A percentile compares a stretch with the other conserved stretches of the same genome.
Conservation (phyloP, 2,797 vertebrate genomes). For the Epinephelus coioides region DNA sequence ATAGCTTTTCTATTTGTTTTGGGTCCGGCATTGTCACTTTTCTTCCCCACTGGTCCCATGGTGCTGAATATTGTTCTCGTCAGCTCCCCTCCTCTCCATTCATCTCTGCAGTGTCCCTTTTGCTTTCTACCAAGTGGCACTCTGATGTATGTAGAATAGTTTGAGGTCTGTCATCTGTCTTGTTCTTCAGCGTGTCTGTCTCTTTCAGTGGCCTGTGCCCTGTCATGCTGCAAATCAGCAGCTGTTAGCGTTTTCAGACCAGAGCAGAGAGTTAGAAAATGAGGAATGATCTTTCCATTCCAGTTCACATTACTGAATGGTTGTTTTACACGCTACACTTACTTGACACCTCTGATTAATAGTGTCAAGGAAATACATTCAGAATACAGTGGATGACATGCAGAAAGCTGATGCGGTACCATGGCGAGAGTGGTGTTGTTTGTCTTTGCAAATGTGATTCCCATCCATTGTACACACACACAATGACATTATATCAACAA, state of each 20-base stretch:
- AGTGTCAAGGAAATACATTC: conserved; percentile 43
- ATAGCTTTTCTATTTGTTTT: conserved; percentile 45
- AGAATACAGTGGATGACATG: conserved; percentile 30
- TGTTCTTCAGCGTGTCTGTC: conserved; percentile 47
- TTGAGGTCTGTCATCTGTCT: conserved; percentile 64
- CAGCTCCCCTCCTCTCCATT: conserved; percentile 48
- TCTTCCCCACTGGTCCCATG: conserved; percentile 38
- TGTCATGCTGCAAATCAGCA: conserved; percentile 77
- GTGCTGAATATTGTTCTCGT: conserved; percentile 51
- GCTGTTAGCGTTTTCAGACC: conserved; percentile 69
- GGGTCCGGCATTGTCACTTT: conserved; percentile 44
- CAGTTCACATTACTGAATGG: conserved; percentile 58
- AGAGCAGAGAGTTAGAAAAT: conserved; percentile 57
- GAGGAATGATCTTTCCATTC: conserved; percentile 64
- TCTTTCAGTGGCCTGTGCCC: conserved; percentile 60
- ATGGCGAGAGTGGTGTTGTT: conserved; percentile 17
- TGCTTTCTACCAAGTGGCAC: conserved; percentile 41
- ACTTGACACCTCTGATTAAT: conserved; percentile 63
- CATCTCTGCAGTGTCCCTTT: conserved; percentile 31
- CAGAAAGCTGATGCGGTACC: conserved; percentile 28
- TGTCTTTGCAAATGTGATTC: conserved; percentile 36
- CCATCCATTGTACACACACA: neutral
- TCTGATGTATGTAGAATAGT: conserved; percentile 62
- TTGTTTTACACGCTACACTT: conserved; percentile 57
- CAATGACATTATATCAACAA: conserved; percentile 9